Conservation (phyloP, 1,140 invertebrate genomes). For the Euura lappo region DNA sequence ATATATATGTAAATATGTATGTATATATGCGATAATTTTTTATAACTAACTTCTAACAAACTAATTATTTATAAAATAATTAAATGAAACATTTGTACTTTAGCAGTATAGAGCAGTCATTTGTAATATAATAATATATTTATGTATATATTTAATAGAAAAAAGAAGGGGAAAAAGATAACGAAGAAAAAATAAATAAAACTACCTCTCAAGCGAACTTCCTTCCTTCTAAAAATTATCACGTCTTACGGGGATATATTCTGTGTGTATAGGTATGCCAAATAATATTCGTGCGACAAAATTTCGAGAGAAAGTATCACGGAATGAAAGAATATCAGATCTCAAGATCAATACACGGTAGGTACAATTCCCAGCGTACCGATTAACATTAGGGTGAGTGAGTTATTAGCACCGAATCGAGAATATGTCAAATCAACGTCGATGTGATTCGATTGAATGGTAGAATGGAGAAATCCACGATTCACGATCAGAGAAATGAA, state of each 20-base stretch:
- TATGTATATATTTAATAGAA: constrained; percentile 42
- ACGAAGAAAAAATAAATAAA: not conserved
- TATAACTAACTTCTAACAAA: constrained; percentile 34
- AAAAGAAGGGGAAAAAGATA: not conserved
- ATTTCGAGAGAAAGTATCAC: not conserved
- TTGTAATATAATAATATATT: constrained; percentile 44
- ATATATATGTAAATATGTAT: constrained; percentile 33
- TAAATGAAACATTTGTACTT: constrained; percentile 62
- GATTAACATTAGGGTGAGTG: not conserved
- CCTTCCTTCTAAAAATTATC: not conserved
- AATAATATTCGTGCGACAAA: not conserved
- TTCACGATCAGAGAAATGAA: not conserved
- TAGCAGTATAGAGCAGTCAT: constrained; percentile 63
- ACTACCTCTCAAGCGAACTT: not conserved
- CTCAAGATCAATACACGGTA: constrained; percentile 44
- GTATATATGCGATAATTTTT: constrained; percentile 17
- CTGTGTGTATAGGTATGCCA: not conserved
- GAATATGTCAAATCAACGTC: not conserved
- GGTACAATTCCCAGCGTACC: constrained; percentile 46
- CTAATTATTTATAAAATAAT: constrained; percentile 50
- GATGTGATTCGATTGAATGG: not conserved
- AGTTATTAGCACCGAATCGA: not conserved
- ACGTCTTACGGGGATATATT: not conserved
- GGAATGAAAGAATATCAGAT: not conserved
- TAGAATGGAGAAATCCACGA: not conserved